Conservation (phyloP, 2,113 vertebrate genomes). For the Rhinogobius similis region DNA sequence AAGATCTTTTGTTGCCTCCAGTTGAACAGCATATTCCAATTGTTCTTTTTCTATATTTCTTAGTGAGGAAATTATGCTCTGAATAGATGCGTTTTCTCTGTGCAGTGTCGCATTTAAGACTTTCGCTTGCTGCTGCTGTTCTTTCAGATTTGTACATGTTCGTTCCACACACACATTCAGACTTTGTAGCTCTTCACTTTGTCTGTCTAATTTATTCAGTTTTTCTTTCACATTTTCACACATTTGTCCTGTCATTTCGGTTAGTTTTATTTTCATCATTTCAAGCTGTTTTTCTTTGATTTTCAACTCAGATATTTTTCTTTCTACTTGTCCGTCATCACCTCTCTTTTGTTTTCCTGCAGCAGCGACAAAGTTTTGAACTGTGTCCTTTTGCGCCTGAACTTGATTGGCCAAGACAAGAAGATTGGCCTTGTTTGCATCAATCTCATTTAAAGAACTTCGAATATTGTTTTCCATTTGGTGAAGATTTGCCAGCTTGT, state of each 20-base stretch:
- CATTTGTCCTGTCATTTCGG: background rate
- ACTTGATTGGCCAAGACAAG: background rate
- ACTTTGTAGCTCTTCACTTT: slow-evolving; percentile 1
- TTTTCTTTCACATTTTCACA: slow-evolving; percentile 10
- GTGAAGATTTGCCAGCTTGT: background rate
- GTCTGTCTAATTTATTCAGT: slow-evolving; percentile 5
- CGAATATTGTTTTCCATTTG: background rate
- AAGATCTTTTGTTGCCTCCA: background rate
- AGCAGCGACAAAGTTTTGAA: background rate
- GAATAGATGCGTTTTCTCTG: background rate
- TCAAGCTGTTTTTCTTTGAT: background rate
- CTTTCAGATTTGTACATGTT: slow-evolving; percentile 1
- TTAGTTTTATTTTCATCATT: slow-evolving; percentile 4
- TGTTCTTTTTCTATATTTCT: background rate
- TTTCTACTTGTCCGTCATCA: background rate
- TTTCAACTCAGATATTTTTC: background rate
- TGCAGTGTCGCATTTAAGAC: slow-evolving; percentile 7
- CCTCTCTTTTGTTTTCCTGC: background rate
- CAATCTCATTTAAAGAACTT: background rate
- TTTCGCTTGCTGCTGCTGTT: slow-evolving; percentile 11
- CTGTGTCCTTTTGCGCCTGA: background rate
- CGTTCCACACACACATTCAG: background rate
- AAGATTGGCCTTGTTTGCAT: background rate
- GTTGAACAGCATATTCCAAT: background rate
- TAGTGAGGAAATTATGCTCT: background rate